A percentile compares a stretch with the other conserved stretches of the same genome.
phyloP scores from a whole-genome alignment of 1,140 invertebrate genomes.

The Triops cancriformis region DNA sequence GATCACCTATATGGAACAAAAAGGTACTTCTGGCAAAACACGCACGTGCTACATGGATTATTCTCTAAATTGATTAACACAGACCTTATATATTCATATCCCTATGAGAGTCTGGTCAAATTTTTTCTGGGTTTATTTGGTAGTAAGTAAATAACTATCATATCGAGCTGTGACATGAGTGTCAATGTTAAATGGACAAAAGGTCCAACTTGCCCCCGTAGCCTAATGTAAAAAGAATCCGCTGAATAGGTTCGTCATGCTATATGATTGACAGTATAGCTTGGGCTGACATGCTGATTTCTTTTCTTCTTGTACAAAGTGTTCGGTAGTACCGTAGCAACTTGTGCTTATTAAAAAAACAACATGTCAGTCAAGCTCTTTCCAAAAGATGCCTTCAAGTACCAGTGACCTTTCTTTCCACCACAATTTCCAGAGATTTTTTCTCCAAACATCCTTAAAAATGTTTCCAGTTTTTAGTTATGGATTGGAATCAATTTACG shows the following conservation, averaged over 20 bases:
- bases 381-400: background rate
- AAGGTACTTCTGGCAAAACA: background rate
- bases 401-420: background rate
- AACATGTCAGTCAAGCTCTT: background rate
- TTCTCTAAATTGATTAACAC: slow-evolving; percentile 6
- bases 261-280: background rate
- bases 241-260: background rate
- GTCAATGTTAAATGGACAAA: background rate
- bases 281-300: background rate
- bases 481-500: too few species aligned
- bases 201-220: background rate
- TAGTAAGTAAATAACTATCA: background rate
- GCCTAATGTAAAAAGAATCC: background rate
- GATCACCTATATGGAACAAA: background rate
- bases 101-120: background rate
- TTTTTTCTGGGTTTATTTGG: background rate
- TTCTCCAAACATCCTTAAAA: background rate
- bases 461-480: background rate
- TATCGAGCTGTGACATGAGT: background rate
- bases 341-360: background rate
- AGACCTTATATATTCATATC: too few species aligned
- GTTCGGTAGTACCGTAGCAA: background rate
- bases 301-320: background rate
- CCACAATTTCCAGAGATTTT: background rate
- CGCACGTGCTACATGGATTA: background rate